These are phyloP conservation scores for Anoplolepis gracilipes DNA, from an alignment of 1,140 invertebrate species.

Conservation along the genomic window DNA sequence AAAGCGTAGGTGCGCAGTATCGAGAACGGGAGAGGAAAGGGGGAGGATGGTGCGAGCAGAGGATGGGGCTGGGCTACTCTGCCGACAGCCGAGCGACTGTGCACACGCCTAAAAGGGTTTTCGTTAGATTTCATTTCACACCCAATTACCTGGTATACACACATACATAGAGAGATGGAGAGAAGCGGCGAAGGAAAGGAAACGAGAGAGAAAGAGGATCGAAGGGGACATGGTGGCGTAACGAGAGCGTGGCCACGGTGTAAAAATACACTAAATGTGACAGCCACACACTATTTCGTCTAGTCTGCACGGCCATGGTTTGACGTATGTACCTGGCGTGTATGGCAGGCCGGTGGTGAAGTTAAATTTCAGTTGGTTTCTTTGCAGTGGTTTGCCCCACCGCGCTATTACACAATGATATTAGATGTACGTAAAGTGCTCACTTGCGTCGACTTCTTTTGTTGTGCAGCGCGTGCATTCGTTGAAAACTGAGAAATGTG, in stretches of 20 bases:
- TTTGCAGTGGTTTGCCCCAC: constrained; percentile 40
- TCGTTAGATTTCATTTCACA: constrained; percentile 86
- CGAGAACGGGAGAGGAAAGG: constrained; percentile 17
- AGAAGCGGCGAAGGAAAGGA: not conserved
- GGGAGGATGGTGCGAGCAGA: constrained; percentile 59
- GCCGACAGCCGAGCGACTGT: constrained; percentile 79
- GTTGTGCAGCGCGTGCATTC: not conserved
- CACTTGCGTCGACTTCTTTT: constrained; percentile 21
- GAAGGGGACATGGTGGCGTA: constrained; percentile 30
- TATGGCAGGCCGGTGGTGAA: constrained; percentile 28
- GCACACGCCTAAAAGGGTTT: constrained; percentile 86
- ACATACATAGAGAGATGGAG: constrained; percentile 1
- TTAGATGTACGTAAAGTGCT: constrained; percentile 53
- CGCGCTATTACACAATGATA: constrained; percentile 46
- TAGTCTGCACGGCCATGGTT: constrained; percentile 47
- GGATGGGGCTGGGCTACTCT: constrained; percentile 69
- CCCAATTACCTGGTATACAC: constrained; percentile 83
- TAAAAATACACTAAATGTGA: constrained; percentile 75
- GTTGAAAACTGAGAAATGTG: constrained; percentile 17
- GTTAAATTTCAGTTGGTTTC: constrained; percentile 56
- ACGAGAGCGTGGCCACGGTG: constrained; percentile 45
- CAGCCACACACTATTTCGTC: constrained; percentile 34
- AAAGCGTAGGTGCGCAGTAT: constrained; percentile 30
- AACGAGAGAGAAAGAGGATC: not conserved
- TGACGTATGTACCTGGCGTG: constrained; percentile 47